A percentile compares a stretch with the other conserved stretches of the same genome.
phyloP scores from a whole-genome alignment of 2,888 invertebrate genomes.

The Cistogaster globosa region DNA sequence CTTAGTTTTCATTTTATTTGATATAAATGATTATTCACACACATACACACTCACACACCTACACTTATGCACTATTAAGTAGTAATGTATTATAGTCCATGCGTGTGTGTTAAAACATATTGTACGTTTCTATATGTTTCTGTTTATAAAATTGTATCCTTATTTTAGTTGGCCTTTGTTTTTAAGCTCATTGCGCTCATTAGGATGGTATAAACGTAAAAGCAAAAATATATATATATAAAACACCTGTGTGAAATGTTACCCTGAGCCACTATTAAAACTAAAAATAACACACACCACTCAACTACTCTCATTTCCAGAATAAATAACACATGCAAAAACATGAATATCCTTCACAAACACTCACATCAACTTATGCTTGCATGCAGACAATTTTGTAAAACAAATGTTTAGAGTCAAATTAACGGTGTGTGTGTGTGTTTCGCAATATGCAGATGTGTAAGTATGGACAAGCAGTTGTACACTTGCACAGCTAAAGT shows the following conservation, averaged over 20 bases:
- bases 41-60: not conserved
- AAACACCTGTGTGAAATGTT: conserved; percentile 67
- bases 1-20: not conserved
- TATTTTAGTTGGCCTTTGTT: conserved; percentile 60
- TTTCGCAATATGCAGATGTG: not conserved
- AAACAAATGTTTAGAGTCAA: not conserved
- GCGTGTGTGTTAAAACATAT: conserved; percentile 3
- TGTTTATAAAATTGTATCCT: conserved; percentile 39
- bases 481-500: conserved; percentile 30
- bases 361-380: not conserved
- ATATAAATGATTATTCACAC: not conserved
- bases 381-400: not conserved
- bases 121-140: not conserved
- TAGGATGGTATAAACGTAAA: conserved; percentile 60
- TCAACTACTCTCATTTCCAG: conserved; percentile 28
- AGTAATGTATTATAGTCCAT: not conserved
- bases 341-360: not conserved
- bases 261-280: conserved; percentile 67
- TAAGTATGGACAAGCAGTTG: not conserved
- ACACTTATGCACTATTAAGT: not conserved
- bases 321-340: conserved; percentile 3
- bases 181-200: conserved; percentile 71
- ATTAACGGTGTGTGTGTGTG: not conserved
- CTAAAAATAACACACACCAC: conserved; percentile 61
- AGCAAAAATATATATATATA: conserved; percentile 17